phyloP scores from a whole-genome alignment of 2,888 invertebrate genomes.

The Trichogramma evanescens region DNA sequence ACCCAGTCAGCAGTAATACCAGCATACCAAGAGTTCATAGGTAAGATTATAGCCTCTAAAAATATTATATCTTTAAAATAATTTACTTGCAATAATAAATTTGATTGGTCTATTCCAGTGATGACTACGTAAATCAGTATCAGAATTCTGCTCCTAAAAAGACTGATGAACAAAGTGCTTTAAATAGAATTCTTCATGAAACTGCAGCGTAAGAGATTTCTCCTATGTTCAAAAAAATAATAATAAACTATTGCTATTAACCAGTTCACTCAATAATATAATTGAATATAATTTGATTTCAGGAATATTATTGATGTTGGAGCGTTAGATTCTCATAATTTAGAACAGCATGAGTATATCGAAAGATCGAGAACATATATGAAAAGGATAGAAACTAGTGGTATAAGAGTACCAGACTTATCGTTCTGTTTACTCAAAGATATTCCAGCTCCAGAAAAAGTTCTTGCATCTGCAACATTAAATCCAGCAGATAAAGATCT shows the following conservation, averaged over 20 bases:
- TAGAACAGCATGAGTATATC: constrained; percentile 83
- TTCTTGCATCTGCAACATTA: constrained; percentile 59
- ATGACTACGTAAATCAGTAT: constrained; percentile 58
- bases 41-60: constrained; percentile 33
- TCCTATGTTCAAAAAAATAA: neutral
- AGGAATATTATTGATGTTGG: constrained; percentile 94
- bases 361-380: constrained; percentile 52
- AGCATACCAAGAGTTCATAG: constrained; percentile 63
- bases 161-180: constrained; percentile 84
- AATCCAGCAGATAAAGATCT: constrained; percentile 59
- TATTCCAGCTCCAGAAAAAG: constrained; percentile 66
- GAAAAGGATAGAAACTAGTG: constrained; percentile 45
- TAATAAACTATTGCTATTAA: neutral
- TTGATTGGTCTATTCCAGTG: constrained; percentile 48
- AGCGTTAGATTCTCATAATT: constrained; percentile 77
- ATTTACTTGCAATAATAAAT: neutral
- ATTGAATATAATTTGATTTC: constrained; percentile 19
- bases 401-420: constrained; percentile 45
- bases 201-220: constrained; percentile 70
- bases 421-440: constrained; percentile 59
- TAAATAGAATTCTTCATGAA: constrained; percentile 82
- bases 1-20: constrained; percentile 69
- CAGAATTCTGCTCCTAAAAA: constrained; percentile 64
- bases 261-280: neutral
- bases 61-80: neutral